Conservation (phyloP, 2,797 vertebrate species). For the Lycodopsis pacificus region DNA sequence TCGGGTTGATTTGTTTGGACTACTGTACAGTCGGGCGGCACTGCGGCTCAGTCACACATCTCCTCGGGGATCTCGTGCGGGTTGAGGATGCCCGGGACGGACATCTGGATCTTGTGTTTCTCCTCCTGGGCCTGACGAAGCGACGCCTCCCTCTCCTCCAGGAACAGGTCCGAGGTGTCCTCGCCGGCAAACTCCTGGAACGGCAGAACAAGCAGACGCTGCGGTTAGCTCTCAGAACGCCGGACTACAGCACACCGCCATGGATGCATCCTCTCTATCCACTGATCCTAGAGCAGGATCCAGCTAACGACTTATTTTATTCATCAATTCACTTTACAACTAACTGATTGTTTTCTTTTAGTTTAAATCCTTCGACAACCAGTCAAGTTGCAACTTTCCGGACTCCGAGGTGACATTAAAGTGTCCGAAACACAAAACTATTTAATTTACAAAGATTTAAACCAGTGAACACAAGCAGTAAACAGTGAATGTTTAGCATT, state of each 20-base stretch:
- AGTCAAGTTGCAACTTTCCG: too few species aligned
- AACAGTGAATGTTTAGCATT: neutral
- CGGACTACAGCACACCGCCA: neutral
- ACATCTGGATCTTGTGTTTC: conserved; percentile 99
- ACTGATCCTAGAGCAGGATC: neutral
- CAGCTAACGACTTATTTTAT: neutral
- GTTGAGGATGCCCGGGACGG: conserved; percentile 97
- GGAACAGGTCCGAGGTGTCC: conserved; percentile 95
- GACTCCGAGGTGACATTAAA: neutral
- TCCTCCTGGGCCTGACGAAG: conserved; percentile 97
- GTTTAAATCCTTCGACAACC: neutral
- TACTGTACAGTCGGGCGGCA: conserved; percentile 70
- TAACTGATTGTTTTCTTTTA: neutral
- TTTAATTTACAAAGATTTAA: neutral
- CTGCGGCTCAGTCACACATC: conserved; percentile 94
- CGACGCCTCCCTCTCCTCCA: conserved; percentile 96
- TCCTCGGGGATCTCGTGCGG: conserved; percentile 99
- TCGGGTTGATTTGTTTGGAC: conserved; percentile 57
- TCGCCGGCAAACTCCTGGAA: conserved; percentile 95
- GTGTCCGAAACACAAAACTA: neutral
- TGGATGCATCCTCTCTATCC: neutral
- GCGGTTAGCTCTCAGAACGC: neutral
- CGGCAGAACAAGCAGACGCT: neutral
- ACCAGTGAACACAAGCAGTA: neutral
- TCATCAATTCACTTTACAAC: neutral